Conservation (phyloP, 2,113 vertebrate genomes). For the Sapajus apella region DNA sequence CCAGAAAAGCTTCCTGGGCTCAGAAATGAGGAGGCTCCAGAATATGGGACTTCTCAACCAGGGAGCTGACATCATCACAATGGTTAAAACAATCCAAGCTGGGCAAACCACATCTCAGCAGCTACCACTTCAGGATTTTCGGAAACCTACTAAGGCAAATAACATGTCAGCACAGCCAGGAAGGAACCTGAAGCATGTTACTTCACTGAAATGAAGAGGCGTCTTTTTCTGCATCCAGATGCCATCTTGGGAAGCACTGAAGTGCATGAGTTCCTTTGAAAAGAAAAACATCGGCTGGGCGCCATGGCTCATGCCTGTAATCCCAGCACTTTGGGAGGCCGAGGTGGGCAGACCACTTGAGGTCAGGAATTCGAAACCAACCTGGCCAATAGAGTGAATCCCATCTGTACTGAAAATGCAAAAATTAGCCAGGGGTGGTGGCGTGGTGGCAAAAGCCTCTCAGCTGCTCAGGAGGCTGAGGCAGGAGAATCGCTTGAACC, state of each 20-base stretch:
- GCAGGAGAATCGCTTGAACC: no score
- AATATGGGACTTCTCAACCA: background rate
- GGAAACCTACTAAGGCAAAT: background rate
- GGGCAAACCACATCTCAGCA: background rate
- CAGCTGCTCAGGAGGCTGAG: no score
- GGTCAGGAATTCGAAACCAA: no score
- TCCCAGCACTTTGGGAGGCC: no score
- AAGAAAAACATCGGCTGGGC: background rate
- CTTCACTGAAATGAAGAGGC: rapidly evolving
- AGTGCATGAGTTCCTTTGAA: background rate
- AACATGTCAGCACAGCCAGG: background rate
- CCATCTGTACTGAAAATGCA: no score
- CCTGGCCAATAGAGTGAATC: no score
- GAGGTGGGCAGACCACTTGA: no score
- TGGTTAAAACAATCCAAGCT: background rate
- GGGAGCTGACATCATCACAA: background rate
- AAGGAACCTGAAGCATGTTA: background rate
- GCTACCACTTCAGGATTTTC: background rate
- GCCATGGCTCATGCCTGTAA: no score
- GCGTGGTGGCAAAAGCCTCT: no score
- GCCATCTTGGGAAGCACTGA: background rate
- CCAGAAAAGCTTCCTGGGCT: background rate
- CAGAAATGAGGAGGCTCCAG: background rate
- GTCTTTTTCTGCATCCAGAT: background rate
- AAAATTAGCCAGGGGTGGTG: no score